Conservation (phyloP, 1,140 invertebrate species). For the Eupristina koningsbergeri region DNA sequence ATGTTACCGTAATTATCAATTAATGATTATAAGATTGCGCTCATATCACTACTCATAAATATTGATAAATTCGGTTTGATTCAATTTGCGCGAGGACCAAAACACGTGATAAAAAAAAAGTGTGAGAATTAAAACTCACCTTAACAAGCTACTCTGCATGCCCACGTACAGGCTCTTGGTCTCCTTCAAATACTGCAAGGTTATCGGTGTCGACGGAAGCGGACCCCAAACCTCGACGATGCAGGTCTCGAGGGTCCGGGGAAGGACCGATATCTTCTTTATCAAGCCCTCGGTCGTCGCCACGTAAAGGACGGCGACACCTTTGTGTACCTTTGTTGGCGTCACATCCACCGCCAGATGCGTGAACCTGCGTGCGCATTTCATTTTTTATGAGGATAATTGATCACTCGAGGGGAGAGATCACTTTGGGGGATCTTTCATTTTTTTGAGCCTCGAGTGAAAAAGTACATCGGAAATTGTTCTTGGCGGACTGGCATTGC, state of each 20-base stretch:
- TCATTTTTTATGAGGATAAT: background rate
- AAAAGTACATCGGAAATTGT: no score
- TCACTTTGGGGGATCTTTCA: background rate
- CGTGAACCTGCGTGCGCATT: slow-evolving; percentile 75
- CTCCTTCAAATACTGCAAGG: slow-evolving; percentile 85
- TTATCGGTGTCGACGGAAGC: slow-evolving; percentile 77
- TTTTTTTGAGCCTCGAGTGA: no score
- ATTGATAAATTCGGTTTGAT: background rate
- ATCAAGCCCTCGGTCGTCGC: slow-evolving; percentile 83
- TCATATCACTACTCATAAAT: no score
- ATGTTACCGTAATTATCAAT: no score
- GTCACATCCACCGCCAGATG: slow-evolving; percentile 87
- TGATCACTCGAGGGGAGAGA: background rate
- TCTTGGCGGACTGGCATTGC: no score
- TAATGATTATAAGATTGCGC: no score
- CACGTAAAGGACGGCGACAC: slow-evolving; percentile 84
- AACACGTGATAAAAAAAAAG: background rate
- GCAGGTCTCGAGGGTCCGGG: slow-evolving; percentile 81
- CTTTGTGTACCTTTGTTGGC: slow-evolving; percentile 78
- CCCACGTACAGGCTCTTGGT: slow-evolving; percentile 88
- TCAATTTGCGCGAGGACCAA: background rate
- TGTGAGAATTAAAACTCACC: slow-evolving; percentile 53
- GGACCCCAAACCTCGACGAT: slow-evolving; percentile 89
- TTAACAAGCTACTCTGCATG: slow-evolving; percentile 80
- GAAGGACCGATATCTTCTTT: slow-evolving; percentile 86